Evolutionary conservation across 1,140 invertebrate genomes (phyloP).

Genomic region (Papilio dardanus): DNA sequence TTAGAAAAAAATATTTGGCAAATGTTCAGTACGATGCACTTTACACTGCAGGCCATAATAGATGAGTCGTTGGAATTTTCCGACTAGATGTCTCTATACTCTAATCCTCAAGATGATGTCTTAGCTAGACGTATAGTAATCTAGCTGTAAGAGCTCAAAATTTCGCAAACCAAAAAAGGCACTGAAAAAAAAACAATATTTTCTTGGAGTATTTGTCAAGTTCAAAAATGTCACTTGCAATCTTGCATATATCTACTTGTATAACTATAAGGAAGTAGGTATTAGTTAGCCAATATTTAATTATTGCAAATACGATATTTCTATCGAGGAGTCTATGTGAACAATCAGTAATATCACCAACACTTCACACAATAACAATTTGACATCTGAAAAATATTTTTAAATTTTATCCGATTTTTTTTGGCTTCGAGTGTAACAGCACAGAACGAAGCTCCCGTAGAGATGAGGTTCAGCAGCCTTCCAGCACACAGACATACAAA

Average conservation of each 20-base stretch:
- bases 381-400: background rate
- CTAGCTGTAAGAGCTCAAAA: too few species aligned
- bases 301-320: too few species aligned
- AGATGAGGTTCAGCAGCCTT: constrained; percentile 51
- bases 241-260: too few species aligned
- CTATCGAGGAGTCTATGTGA: too few species aligned
- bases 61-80: background rate
- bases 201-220: too few species aligned
- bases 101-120: background rate
- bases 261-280: too few species aligned
- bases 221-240: too few species aligned
- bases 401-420: constrained; percentile 38
- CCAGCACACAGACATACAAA: constrained; percentile 37
- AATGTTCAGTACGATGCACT: constrained; percentile 60
- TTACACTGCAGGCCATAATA: constrained; percentile 45
- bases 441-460: constrained; percentile 48
- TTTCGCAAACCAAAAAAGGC: too few species aligned
- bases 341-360: background rate
- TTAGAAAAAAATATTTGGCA: constrained; percentile 82
- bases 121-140: too few species aligned
- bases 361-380: background rate
- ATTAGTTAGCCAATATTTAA: too few species aligned
- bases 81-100: background rate
- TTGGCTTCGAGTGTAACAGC: constrained; percentile 43
- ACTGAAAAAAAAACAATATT: too few species aligned